These are phyloP conservation scores for Lithophane semibrunnea DNA, from an alignment of 2,888 invertebrate species.

Conservation along the genomic window DNA sequence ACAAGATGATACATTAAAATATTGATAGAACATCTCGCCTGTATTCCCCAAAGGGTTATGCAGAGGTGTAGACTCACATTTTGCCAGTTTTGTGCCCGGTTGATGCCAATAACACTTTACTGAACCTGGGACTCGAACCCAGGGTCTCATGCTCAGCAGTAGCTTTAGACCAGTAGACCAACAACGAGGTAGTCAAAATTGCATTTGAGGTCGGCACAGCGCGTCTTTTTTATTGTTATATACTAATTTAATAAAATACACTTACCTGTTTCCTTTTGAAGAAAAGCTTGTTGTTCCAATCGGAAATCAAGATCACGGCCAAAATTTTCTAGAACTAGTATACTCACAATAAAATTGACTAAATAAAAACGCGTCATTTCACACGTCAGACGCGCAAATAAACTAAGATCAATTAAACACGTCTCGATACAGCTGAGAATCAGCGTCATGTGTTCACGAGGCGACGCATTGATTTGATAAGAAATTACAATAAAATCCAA, in stretches of 20 bases:
- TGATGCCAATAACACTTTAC: too few species aligned
- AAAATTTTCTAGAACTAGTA: constrained; percentile 19
- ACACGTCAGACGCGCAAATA: not conserved
- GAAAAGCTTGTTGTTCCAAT: not conserved
- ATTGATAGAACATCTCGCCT: not conserved
- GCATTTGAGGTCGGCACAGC: not conserved
- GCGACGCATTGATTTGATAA: constrained; percentile 31
- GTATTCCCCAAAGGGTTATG: too few species aligned
- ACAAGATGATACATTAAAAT: not conserved
- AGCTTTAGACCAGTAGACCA: not conserved
- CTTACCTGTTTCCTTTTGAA: constrained; percentile 19
- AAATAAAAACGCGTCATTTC: constrained; percentile 41
- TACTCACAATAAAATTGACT: constrained; percentile 17
- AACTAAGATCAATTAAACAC: constrained; percentile 21
- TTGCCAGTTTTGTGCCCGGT: not conserved
- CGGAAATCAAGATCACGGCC: not conserved
- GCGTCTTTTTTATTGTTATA: not conserved
- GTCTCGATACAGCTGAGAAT: constrained; percentile 19
- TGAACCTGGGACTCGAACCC: not conserved
- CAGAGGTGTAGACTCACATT: not conserved
- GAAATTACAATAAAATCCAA: constrained; percentile 43
- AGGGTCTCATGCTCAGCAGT: not conserved
- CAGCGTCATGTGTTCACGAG: constrained; percentile 18
- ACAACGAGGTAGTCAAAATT: too few species aligned
- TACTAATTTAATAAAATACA: not conserved